These are phyloP conservation scores for Apoda limacodes DNA, from an alignment of 2,888 invertebrate species.

Conservation along the genomic window DNA sequence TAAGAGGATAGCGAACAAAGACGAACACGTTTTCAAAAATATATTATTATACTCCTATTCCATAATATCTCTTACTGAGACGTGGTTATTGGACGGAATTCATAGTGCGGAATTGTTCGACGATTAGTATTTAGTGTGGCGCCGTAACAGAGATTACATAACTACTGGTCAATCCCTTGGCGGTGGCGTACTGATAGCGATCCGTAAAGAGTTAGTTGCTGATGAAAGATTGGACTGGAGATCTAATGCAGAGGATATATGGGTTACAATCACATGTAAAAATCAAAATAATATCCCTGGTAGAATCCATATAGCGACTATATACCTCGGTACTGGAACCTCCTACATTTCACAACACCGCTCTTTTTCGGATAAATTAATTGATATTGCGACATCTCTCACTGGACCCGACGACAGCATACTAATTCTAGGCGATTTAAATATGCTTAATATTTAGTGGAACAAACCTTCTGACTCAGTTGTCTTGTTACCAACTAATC, in stretches of 20 bases:
- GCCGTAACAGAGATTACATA: slow-evolving; percentile 7
- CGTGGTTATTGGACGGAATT: slow-evolving; percentile 8
- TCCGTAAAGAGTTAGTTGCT: slow-evolving; percentile 3
- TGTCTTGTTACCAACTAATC: background rate
- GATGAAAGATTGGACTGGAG: slow-evolving; percentile 3
- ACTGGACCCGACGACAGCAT: slow-evolving; percentile 4
- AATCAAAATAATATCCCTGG: slow-evolving; percentile 10
- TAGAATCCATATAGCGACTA: slow-evolving; percentile 7
- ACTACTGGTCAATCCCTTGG: slow-evolving; percentile 5
- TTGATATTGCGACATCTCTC: slow-evolving; percentile 1
- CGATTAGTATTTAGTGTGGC: slow-evolving; percentile 6
- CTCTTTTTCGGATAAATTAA: slow-evolving; percentile 1
- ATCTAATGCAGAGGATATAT: slow-evolving; percentile 11
- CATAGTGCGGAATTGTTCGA: slow-evolving; percentile 8
- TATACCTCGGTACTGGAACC: slow-evolving; percentile 8
- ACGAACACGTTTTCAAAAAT: slow-evolving; percentile 8
- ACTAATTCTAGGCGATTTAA: slow-evolving; percentile 9
- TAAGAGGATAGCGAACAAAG: slow-evolving; percentile 2
- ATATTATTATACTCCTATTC: slow-evolving; percentile 1
- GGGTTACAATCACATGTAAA: slow-evolving; percentile 4
- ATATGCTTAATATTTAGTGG: slow-evolving; percentile 8
- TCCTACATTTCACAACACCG: slow-evolving; percentile 1
- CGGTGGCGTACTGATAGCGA: slow-evolving; percentile 11
- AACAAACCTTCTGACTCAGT: no score
- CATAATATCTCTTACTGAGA: slow-evolving; percentile 7